phyloP scores from a whole-genome alignment of 2,113 vertebrate genomes.

The Rallus limicola region DNA sequence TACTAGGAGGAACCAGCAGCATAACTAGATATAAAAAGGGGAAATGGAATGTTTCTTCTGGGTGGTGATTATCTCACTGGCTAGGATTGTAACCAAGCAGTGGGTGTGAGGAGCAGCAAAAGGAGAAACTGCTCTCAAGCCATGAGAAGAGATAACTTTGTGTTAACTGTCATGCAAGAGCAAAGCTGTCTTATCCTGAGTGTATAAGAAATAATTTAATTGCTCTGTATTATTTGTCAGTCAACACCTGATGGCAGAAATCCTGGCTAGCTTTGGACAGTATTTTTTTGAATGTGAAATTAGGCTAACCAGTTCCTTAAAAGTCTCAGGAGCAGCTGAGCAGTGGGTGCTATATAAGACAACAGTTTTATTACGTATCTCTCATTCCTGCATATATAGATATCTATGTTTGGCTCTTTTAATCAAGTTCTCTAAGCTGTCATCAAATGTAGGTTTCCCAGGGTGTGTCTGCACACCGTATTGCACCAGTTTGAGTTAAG shows the following conservation, averaged over 20 bases:
- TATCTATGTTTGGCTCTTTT: constrained; percentile 17
- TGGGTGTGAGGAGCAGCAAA: constrained; percentile 38
- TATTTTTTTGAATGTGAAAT: neutral
- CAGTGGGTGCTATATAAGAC: neutral
- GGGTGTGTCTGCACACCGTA: neutral
- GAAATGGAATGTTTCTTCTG: constrained; percentile 67
- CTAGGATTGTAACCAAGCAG: constrained; percentile 65
- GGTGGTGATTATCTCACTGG: constrained; percentile 62
- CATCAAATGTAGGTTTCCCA: neutral
- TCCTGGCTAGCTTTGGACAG: neutral
- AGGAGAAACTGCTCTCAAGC: constrained; percentile 33
- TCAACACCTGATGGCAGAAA: neutral
- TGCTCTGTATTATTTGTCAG: neutral
- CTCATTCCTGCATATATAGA: constrained; percentile 24
- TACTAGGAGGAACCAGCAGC: constrained; percentile 46
- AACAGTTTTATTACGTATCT: constrained; percentile 10
- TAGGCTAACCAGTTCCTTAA: neutral
- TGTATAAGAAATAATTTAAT: neutral
- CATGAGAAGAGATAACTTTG: constrained; percentile 16
- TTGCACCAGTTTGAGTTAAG: neutral
- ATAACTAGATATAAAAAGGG: constrained; percentile 65
- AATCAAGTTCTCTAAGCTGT: neutral
- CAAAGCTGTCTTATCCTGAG: neutral
- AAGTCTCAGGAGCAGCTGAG: neutral
- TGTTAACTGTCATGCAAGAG: neutral